Base-by-base conservation (phyloP, 2,797 vertebrate genomes). In the Smutsia temminckii region DNA sequence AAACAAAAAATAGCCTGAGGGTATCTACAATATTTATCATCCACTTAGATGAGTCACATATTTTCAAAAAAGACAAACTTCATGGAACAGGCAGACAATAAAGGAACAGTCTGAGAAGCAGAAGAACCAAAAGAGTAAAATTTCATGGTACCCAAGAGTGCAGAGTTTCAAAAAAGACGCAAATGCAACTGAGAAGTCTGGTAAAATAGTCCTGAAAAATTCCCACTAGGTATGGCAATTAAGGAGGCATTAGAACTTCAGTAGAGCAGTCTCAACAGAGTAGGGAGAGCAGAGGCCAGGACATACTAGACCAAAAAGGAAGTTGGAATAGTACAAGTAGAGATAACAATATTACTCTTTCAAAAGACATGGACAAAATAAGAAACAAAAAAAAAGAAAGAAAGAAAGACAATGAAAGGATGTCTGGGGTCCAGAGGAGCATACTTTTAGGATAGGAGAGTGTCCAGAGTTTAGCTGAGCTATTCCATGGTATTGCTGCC, bases 41-140 rank as follows among this genome's bases (percentile, higher is more conserved):
- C 95, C 29, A 57, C 80, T 85, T 57, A 42, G 32, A 71, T 74
- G 57, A 42, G 23, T 77, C 72, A 57, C 17, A 61, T 78, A 51
- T 80, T 85, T 13, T 34, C 21, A 29, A 81, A 75, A 72, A 51
- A 51, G 40, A 13, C 6, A 89, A 94, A 89, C 89, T 63, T 66
- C n/a, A 87, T 5, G 59, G 40, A 94, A 46, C 69, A 96, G n/a
- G 78, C 34, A 84, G 21, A 91, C 12, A 88, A 86, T 89, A 78
- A 87, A 78, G 23, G 83, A 92, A 81, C 69, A 63, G 27, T 61
- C 66, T 63, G 29, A 29, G 21, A 90, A 55, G 17, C 17, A 64
- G 14, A 68, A 85, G 37, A 14, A 66, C 18, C 40, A 80, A 85
- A 51, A 86, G 27, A 80, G 83, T 55, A 75, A 53, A 66, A 71